Percentiles rank a stretch among this genome's conserved stretches.
Conservation (phyloP, 35 echinoderm and acorn worm species). For the Nesometra sesokonis region DNA sequence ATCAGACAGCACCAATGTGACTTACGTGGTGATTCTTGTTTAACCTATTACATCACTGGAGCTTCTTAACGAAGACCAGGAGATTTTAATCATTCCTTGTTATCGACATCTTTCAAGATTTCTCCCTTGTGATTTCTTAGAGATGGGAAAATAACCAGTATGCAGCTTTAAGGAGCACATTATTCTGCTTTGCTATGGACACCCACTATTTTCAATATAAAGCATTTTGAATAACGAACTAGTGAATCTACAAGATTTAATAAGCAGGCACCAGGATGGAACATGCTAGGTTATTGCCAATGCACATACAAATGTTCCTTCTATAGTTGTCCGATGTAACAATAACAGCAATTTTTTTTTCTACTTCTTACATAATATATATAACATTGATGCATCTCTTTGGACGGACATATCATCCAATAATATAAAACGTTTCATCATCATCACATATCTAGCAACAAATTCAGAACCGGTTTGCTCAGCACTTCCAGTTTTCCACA, state of each 20-base stretch:
- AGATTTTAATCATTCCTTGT: neutral
- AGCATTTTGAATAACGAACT: too few species aligned
- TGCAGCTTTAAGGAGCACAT: neutral
- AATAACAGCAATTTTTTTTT: conserved; percentile 1
- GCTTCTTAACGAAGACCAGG: neutral
- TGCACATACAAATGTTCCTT: neutral
- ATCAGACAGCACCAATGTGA: conserved; percentile 5
- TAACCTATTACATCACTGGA: conserved; percentile 2
- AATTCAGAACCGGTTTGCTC: neutral
- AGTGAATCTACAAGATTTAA: neutral
- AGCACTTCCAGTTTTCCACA: conserved; percentile 1
- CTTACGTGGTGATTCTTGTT: neutral
- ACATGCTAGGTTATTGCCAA: neutral
- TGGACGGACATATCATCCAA: too few species aligned
- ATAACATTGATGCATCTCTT: too few species aligned
- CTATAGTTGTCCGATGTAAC: neutral
- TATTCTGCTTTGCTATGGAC: neutral
- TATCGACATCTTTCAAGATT: conserved; percentile 1
- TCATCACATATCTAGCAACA: neutral
- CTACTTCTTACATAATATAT: neutral
- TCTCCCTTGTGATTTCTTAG: neutral
- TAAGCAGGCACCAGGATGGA: neutral
- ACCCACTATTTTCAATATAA: neutral
- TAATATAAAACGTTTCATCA: conserved; percentile 2
- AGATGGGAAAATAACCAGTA: neutral